Conservation (phyloP, 2,888 invertebrate species). For the Conistra vaccinii region DNA sequence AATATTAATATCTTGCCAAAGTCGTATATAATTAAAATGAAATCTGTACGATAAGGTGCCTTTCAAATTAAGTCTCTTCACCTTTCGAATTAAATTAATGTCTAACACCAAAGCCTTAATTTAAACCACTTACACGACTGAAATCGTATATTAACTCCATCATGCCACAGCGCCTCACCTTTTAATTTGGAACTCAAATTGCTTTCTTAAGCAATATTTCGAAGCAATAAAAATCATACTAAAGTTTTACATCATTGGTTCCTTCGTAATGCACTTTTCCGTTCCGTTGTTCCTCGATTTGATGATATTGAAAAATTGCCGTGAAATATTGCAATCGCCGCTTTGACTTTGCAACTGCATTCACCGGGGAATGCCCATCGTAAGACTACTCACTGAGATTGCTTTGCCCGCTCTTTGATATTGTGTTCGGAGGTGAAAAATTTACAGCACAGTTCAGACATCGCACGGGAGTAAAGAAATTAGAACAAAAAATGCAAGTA, state of each 20-base stretch:
- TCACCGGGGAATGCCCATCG: slow-evolving; percentile 69
- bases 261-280: slow-evolving; percentile 61
- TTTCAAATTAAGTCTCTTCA: not conserved
- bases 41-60: not conserved
- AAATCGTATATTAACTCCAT: not conserved
- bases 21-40: not conserved
- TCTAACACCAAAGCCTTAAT: too few relatives aligned
- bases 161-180: not conserved
- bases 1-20: not conserved
- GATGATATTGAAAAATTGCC: slow-evolving; percentile 77
- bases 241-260: slow-evolving; percentile 20
- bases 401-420: slow-evolving; percentile 71
- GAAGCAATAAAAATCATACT: slow-evolving; percentile 17
- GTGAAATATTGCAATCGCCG: slow-evolving; percentile 73
- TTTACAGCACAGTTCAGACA: slow-evolving; percentile 62
- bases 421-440: slow-evolving; percentile 75
- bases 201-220: not conserved
- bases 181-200: not conserved
- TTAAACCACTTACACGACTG: not conserved
- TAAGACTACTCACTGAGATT: slow-evolving; percentile 77
- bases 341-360: slow-evolving; percentile 71
- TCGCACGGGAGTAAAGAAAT: slow-evolving; percentile 46
- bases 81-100: slow-evolving; percentile 3
- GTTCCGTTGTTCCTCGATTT: slow-evolving; percentile 68
- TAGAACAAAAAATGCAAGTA: slow-evolving; percentile 33